Evolutionary conservation across 2,888 invertebrate genomes (phyloP).

Genomic region (Phalera bucephala): DNA sequence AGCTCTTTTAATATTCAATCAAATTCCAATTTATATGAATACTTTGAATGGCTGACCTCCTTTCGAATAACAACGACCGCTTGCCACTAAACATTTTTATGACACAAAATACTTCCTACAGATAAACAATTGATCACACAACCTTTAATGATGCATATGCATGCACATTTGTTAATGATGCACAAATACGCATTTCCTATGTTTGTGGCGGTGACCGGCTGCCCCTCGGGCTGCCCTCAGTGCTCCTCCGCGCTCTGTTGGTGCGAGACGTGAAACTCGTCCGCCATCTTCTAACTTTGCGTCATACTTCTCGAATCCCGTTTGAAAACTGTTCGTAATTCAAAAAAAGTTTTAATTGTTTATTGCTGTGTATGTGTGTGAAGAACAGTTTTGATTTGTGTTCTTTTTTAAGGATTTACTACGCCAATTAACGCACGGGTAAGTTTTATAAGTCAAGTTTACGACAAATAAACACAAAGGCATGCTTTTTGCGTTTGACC

Average conservation of each 20-base stretch:
- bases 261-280: slow-evolving; percentile 52
- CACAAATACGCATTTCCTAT: slow-evolving; percentile 12
- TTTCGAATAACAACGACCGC: neutral
- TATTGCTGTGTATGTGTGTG: slow-evolving; percentile 5
- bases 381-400: slow-evolving; percentile 2
- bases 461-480: neutral
- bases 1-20: no score
- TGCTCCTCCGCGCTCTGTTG: slow-evolving; percentile 54
- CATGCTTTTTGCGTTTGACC: no score
- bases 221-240: slow-evolving; percentile 38
- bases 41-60: neutral
- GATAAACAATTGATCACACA: slow-evolving; percentile 3
- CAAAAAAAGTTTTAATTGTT: slow-evolving; percentile 9
- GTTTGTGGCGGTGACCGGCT: slow-evolving; percentile 10
- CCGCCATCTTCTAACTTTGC: slow-evolving; percentile 38
- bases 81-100: neutral
- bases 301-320: slow-evolving; percentile 12
- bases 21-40: no score
- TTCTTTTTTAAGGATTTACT: slow-evolving; percentile 8
- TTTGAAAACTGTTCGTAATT: slow-evolving; percentile 7
- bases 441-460: neutral
- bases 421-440: neutral
- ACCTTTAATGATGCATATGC: slow-evolving; percentile 19
- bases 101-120: neutral
- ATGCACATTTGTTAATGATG: neutral